phyloP scores from a whole-genome alignment of 2,888 invertebrate species.

The Oxytorus armatus region DNA sequence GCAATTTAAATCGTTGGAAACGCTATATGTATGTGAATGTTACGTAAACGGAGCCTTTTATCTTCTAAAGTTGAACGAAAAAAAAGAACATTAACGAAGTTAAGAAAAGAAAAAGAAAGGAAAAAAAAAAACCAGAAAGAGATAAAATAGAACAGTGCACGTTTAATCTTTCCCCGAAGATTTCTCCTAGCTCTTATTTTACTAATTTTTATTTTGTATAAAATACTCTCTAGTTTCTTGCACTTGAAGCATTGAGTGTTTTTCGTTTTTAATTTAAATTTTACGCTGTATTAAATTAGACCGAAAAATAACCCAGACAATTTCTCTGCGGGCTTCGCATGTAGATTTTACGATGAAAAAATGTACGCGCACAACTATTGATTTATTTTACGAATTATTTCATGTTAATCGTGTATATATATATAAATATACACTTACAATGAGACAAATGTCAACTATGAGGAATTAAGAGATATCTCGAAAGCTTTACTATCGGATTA shows the following conservation, averaged over 20 bases:
- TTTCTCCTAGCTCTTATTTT: constrained; percentile 59
- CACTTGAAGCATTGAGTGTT: constrained; percentile 13
- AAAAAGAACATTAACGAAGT: too few relatives aligned
- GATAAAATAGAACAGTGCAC: constrained; percentile 48
- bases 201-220: constrained; percentile 47
- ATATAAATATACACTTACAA: neutral
- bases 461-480: constrained; percentile 26
- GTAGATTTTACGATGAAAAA: constrained; percentile 45
- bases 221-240: constrained; percentile 49
- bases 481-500: constrained; percentile 25
- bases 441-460: constrained; percentile 21
- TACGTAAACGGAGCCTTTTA: constrained; percentile 71
- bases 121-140: constrained; percentile 32
- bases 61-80: constrained; percentile 66
- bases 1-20: constrained; percentile 72
- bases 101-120: constrained; percentile 42
- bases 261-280: constrained; percentile 21
- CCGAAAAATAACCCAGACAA: constrained; percentile 29
- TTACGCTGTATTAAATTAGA: constrained; percentile 28
- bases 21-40: constrained; percentile 68
- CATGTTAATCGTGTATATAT: neutral
- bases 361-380: constrained; percentile 59
- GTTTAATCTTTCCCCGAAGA: constrained; percentile 61
- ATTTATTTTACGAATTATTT: constrained; percentile 44
- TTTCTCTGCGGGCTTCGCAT: constrained; percentile 37